phyloP scores from a whole-genome alignment of 2,888 invertebrate genomes.

The Calameuta pallipes region DNA sequence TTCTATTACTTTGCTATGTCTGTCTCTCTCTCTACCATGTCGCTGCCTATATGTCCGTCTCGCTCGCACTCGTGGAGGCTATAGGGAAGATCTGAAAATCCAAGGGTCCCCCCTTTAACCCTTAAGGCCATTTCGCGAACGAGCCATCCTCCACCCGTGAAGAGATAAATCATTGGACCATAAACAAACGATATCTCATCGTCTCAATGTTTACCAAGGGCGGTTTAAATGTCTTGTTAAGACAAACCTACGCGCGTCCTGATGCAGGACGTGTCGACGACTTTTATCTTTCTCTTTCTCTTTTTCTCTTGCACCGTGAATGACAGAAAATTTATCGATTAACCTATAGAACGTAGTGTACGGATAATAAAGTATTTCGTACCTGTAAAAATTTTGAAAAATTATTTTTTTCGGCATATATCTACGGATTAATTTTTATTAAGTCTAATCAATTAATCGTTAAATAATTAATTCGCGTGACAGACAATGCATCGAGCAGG shows the following conservation, averaged over 20 bases:
- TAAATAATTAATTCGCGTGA: not conserved
- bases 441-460: not conserved
- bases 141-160: constrained; percentile 39
- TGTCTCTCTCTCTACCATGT: not conserved
- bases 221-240: constrained; percentile 67
- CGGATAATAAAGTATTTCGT: not conserved
- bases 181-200: constrained; percentile 66
- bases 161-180: constrained; percentile 65
- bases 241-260: constrained; percentile 63
- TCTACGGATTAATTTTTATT: not conserved
- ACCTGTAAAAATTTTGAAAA: not conserved
- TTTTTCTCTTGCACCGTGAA: not conserved
- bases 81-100: not conserved
- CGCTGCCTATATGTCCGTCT: not conserved
- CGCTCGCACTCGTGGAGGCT: not conserved
- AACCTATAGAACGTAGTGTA: not conserved
- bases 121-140: constrained; percentile 34
- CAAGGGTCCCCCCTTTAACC: not conserved
- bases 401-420: not conserved
- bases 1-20: not conserved
- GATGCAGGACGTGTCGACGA: not conserved
- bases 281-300: constrained; percentile 12
- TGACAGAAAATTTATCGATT: not conserved
- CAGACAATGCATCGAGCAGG: not conserved
- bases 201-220: constrained; percentile 65